Conservation (phyloP, 1,140 invertebrate species). For the Bacillus rossius region DNA sequence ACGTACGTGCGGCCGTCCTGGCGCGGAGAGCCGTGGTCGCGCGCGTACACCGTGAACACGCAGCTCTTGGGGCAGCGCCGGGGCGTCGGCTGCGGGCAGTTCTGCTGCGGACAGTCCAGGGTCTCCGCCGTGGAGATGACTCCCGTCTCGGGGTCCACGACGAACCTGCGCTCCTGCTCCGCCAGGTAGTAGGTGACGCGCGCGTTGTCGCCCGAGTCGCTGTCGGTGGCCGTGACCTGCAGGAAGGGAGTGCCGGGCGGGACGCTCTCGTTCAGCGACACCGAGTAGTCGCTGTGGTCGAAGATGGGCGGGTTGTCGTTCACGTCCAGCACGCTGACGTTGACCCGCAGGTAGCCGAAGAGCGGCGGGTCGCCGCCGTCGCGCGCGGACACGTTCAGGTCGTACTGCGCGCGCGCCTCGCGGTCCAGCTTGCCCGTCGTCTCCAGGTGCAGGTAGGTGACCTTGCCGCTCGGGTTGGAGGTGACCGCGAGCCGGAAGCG, state of each 20-base stretch:
- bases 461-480: constrained; percentile 81
- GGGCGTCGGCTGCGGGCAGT: constrained; percentile 44
- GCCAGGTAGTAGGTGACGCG: constrained; percentile 85
- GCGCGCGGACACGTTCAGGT: constrained; percentile 81
- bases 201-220: constrained; percentile 88
- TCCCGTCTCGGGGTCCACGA: constrained; percentile 83
- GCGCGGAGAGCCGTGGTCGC: constrained; percentile 84
- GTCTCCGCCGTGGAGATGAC: constrained; percentile 74
- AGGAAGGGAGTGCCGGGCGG: constrained; percentile 79
- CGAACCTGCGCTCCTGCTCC: constrained; percentile 79
- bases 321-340: constrained; percentile 85
- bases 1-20: constrained; percentile 93
- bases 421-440: constrained; percentile 85
- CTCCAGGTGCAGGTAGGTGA: constrained; percentile 84
- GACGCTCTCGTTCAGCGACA: constrained; percentile 87
- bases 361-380: constrained; percentile 78
- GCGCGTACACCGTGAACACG: constrained; percentile 89
- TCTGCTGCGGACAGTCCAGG: constrained; percentile 68
- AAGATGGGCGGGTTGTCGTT: constrained; percentile 95
- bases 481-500: constrained; percentile 85
- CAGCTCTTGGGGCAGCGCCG: constrained; percentile 78
- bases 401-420: constrained; percentile 76
- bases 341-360: constrained; percentile 81
- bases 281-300: constrained; percentile 87
- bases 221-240: constrained; percentile 87